These are phyloP conservation scores for Tribolium castaneum DNA, from an alignment of 1,140 invertebrate species.

Conservation along the genomic window DNA sequence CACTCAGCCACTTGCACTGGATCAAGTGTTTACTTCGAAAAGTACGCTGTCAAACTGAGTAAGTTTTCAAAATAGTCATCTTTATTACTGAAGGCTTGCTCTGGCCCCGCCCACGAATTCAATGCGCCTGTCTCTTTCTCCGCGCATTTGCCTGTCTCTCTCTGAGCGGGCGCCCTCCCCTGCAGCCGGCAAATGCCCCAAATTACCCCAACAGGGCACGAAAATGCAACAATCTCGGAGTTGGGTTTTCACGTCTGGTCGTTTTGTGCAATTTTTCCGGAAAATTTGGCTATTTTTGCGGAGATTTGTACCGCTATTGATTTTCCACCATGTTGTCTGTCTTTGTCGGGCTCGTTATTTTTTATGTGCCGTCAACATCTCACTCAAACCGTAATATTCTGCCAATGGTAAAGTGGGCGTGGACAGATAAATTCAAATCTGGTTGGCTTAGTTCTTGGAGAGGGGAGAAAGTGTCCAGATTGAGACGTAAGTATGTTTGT, in stretches of 20 bases:
- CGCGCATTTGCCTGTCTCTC: slow-evolving; percentile 25
- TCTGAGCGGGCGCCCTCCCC: not conserved
- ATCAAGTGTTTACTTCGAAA: slow-evolving; percentile 62
- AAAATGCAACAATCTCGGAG: not conserved
- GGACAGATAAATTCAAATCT: slow-evolving; percentile 41
- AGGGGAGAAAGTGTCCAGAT: slow-evolving; percentile 52
- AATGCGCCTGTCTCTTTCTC: slow-evolving; percentile 44
- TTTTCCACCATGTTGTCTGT: slow-evolving; percentile 32
- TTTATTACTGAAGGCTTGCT: slow-evolving; percentile 61
- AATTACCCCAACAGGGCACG: not conserved
- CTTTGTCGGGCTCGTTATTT: slow-evolving; percentile 39
- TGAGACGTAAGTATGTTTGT: slow-evolving; percentile 62
- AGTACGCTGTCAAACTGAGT: slow-evolving; percentile 65
- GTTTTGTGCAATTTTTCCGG: not conserved
- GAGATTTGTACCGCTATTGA: slow-evolving; percentile 37
- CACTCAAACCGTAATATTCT: slow-evolving; percentile 51
- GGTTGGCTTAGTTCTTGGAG: slow-evolving; percentile 48
- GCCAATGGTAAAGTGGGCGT: slow-evolving; percentile 56
- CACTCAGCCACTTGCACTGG: slow-evolving; percentile 45
- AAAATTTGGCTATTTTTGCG: not conserved
- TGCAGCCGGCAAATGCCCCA: not conserved
- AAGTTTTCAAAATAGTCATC: slow-evolving; percentile 66
- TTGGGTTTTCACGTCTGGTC: not conserved
- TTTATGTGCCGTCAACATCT: slow-evolving; percentile 51
- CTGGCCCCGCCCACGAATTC: slow-evolving; percentile 55